These are phyloP conservation scores for Pelusios castaneus DNA, from an alignment of 2,113 vertebrate genomes.

Conservation along the genomic window DNA sequence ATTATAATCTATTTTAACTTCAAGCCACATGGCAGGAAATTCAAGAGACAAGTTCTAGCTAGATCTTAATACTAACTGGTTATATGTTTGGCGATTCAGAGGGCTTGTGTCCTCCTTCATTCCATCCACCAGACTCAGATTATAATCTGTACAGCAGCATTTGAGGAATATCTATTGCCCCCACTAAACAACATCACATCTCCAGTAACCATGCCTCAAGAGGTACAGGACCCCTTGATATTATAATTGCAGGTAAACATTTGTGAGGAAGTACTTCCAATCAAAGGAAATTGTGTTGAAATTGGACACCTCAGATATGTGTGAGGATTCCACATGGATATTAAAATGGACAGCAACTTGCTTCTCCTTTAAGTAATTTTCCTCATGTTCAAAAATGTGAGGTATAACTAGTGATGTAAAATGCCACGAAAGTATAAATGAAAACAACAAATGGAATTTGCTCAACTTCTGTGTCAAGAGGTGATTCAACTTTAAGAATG, in stretches of 20 bases:
- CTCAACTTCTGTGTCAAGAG: constrained; percentile 1
- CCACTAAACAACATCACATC: neutral
- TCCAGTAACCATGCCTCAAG: neutral
- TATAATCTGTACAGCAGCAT: neutral
- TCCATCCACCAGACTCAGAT: neutral
- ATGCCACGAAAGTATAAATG: constrained; percentile 6
- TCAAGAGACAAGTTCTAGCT: neutral
- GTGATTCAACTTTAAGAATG: neutral
- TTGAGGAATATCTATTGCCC: neutral
- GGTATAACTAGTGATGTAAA: neutral
- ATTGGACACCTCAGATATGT: neutral
- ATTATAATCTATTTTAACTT: neutral
- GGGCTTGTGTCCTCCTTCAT: neutral
- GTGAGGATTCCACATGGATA: neutral
- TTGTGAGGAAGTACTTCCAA: neutral
- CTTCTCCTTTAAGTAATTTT: neutral
- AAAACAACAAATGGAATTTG: constrained; percentile 17
- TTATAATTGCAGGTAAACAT: neutral
- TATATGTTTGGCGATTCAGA: neutral
- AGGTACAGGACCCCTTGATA: neutral
- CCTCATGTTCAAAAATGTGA: neutral
- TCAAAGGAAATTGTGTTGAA: neutral
- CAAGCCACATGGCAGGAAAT: neutral
- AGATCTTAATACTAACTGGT: neutral
- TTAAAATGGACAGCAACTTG: neutral